phyloP scores from a whole-genome alignment of 2,113 vertebrate genomes.

The Panthera leo region DNA sequence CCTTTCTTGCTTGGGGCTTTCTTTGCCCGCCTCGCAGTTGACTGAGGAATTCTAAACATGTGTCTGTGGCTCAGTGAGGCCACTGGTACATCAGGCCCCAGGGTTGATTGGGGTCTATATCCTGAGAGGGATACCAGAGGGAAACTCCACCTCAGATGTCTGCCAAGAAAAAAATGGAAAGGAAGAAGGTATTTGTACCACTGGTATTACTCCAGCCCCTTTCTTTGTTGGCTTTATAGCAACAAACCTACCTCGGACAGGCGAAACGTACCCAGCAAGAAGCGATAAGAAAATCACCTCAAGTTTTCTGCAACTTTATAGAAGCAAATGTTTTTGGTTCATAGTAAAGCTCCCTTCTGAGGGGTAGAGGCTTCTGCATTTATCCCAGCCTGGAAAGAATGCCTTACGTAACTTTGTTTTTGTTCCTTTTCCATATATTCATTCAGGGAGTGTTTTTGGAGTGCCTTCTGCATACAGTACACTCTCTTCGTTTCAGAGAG shows the following conservation, averaged over 20 bases:
- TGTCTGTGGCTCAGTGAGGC: slow-evolving; percentile 67
- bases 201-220: not conserved
- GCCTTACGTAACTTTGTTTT: not conserved
- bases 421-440: not conserved
- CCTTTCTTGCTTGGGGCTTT: slow-evolving; percentile 79
- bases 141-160: slow-evolving; percentile 75
- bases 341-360: not conserved
- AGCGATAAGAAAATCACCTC: not conserved
- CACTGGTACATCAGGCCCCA: slow-evolving; percentile 66
- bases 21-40: slow-evolving; percentile 70
- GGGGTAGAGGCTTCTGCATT: not conserved
- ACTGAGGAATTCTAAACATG: slow-evolving; percentile 79
- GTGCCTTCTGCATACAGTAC: not conserved
- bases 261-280: not conserved
- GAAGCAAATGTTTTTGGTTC: not conserved
- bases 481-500: not conserved
- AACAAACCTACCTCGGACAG: not conserved
- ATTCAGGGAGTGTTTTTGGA: not conserved
- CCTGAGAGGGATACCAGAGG: slow-evolving; percentile 70
- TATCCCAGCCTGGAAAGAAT: not conserved
- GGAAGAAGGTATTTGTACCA: not conserved
- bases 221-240: slow-evolving; percentile 40
- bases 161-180: not conserved
- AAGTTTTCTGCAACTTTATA: not conserved
- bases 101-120: slow-evolving; percentile 67